These are phyloP conservation scores for Crotalus horridus DNA, from an alignment of 2,113 vertebrate species.

Conservation along the genomic window DNA sequence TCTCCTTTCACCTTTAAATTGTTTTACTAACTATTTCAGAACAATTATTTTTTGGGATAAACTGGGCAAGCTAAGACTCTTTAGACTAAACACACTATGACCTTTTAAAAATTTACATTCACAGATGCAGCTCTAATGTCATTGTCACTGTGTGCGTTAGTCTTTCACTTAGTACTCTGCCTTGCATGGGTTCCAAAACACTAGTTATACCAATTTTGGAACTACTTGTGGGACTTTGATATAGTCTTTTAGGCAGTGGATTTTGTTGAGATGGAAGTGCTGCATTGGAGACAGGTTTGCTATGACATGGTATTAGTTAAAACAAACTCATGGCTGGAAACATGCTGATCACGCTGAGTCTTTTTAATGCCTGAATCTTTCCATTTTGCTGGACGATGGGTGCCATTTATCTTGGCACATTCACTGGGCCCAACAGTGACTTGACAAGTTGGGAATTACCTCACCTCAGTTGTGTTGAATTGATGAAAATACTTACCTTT, in stretches of 20 bases:
- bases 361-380: constrained; percentile 75
- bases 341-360: constrained; percentile 76
- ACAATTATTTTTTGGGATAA: constrained; percentile 75
- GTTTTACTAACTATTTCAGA: constrained; percentile 82
- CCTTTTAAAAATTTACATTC: constrained; percentile 70
- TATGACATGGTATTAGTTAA: constrained; percentile 74
- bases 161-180: constrained; percentile 71
- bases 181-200: constrained; percentile 81
- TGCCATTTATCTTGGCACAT: constrained; percentile 75
- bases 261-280: constrained; percentile 73
- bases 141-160: constrained; percentile 73
- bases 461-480: constrained; percentile 60
- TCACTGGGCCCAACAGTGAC: constrained; percentile 80
- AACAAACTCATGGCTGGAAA: constrained; percentile 75
- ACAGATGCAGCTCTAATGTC: constrained; percentile 76
- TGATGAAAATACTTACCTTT: constrained; percentile 65
- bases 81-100: constrained; percentile 74
- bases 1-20: constrained; percentile 83
- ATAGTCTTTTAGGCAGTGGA: constrained; percentile 76
- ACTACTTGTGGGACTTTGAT: constrained; percentile 76
- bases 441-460: constrained; percentile 81
- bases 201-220: constrained; percentile 74
- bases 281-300: constrained; percentile 78
- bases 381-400: constrained; percentile 77
- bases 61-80: constrained; percentile 75